Base-by-base conservation (phyloP, 1,140 invertebrate genomes). In the Leptinotarsa undecemlineata region DNA sequence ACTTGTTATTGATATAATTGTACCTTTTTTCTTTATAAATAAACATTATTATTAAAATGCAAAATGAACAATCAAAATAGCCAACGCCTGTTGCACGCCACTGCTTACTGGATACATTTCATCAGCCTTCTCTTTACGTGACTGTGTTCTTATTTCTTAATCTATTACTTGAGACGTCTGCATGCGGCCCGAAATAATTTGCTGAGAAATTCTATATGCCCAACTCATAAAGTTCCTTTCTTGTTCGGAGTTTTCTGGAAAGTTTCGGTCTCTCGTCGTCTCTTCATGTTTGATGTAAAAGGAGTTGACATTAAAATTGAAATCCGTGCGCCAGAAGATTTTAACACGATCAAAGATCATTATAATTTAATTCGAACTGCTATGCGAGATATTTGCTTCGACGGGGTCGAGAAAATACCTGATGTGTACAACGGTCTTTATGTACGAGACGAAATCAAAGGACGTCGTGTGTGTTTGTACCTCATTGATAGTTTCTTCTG, bases 261-360 rank as follows among this genome's bases (percentile, higher is more conserved):
- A 82, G 79, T 82, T 81, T 42, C 23, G 33, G 23, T 68, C 66
- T 66, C 63, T 66, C 21, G 21, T 26, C n/a, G 23, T 68, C 23
- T 68, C 15, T 79, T 78, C 80, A 81, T 81, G 80, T 83, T 83
- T 82, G 82, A 83, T 82, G 81, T 82, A 79, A 83, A 83, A 83
- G 82, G 82, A 83, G 80, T 81, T 82, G 82, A 83, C 82, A 83
- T 83, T 82, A 81, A 83, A 83, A 81, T 83, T 83, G 82, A 82
- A 83, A 83, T 83, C 82, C 76, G 71, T 78, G 77, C 78, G 77
- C 78, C 75, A 80, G 80, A 82, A 81, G 77, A 81, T 81, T 82
- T 82, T 81, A 81, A 80, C 79, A 81, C 81, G 82, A 83, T 83
- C 82, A 83, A 83, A 83, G 82, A 83, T 83, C 81, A 76, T 79